Evolutionary conservation across 1,140 invertebrate genomes (phyloP).

Genomic region (Penaeus chinensis): DNA sequence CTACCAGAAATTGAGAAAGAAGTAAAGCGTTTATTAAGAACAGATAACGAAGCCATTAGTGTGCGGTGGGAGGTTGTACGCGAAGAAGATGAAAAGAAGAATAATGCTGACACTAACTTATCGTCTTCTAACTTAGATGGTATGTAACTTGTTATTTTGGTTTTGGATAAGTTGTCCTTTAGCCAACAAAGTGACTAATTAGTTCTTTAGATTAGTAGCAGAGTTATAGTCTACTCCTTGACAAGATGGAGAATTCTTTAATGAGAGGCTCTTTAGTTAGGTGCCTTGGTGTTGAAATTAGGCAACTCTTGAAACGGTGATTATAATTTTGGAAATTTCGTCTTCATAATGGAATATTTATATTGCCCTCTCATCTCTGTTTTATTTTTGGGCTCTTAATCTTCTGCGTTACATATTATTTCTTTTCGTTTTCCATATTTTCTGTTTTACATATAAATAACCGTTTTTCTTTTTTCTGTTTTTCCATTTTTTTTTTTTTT

Average conservation of each 20-base stretch:
- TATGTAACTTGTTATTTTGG: constrained; percentile 54
- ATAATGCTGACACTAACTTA: constrained; percentile 64
- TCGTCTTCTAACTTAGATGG: constrained; percentile 73
- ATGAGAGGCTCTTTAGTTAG: no score
- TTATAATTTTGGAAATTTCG: no score
- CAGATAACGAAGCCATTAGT: constrained; percentile 91
- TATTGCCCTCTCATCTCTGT: no score
- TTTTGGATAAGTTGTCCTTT: constrained; percentile 68
- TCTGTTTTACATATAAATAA: background rate
- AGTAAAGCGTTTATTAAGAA: constrained; percentile 86
- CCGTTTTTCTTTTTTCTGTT: background rate
- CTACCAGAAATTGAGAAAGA: constrained; percentile 98
- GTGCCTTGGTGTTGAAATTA: no score
- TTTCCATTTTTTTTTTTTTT: background rate
- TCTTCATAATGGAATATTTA: no score
- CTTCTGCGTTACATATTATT: background rate
- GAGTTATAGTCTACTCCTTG: no score
- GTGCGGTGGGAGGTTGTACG: constrained; percentile 94
- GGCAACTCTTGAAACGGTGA: no score
- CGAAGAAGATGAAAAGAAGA: constrained; percentile 82
- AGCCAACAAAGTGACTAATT: no score
- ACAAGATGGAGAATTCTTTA: no score
- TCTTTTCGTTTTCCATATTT: background rate
- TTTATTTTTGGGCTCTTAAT: no score
- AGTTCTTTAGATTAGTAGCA: no score